phyloP scores from a whole-genome alignment of 1,140 invertebrate species.

The Drosophila subpulchrella region DNA sequence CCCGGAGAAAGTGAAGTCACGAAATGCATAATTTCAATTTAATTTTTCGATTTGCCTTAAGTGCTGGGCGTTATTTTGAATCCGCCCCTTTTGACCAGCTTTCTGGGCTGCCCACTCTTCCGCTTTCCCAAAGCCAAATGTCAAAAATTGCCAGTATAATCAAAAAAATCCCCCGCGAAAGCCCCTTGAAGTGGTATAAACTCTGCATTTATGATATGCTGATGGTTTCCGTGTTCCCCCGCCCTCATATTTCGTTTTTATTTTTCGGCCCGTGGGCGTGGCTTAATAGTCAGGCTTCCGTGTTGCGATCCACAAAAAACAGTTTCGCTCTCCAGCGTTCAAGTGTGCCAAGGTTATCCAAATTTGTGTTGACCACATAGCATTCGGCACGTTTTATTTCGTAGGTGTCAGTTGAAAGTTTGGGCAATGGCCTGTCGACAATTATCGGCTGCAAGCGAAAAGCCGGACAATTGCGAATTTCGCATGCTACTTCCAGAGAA shows the following conservation, averaged over 20 bases:
- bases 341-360: constrained; percentile 73
- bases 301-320: constrained; percentile 12
- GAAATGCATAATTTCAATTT: constrained; percentile 27
- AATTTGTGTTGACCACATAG: constrained; percentile 50
- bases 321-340: constrained; percentile 18
- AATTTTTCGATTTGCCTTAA: constrained; percentile 40
- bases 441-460: constrained; percentile 64
- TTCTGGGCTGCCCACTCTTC: constrained; percentile 5
- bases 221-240: constrained; percentile 28
- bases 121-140: constrained; percentile 17
- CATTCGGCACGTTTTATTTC: constrained; percentile 73
- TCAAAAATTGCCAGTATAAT: constrained; percentile 15
- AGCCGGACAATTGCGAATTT: constrained; percentile 52
- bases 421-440: constrained; percentile 41
- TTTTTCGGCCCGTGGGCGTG: constrained; percentile 17
- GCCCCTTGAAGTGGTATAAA: constrained; percentile 7
- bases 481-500: constrained; percentile 28
- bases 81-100: constrained; percentile 40
- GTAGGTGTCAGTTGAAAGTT: constrained; percentile 56
- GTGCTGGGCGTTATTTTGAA: constrained; percentile 25
- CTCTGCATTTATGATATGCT: constrained; percentile 33
- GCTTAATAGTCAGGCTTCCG: constrained; percentile 25
- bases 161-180: constrained; percentile 17
- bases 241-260: neutral
- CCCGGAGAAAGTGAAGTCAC: constrained; percentile 25